Percentiles rank a stretch among this genome's conserved stretches.
phyloP scores from a whole-genome alignment of 2,113 vertebrate species.

The Gnathonemus longibarbis region DNA sequence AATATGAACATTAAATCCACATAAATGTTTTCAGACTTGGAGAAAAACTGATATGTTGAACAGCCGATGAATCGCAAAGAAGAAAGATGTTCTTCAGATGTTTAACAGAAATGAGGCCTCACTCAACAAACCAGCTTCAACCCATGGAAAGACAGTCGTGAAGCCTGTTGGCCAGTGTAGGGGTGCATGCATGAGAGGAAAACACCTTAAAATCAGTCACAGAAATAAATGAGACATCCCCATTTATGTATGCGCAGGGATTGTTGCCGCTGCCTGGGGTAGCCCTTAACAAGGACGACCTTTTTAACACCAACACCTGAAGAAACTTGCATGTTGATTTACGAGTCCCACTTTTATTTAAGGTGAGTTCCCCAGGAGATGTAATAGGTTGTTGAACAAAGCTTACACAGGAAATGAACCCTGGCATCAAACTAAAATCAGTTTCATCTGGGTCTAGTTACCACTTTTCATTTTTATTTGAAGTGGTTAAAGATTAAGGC shows the following conservation, averaged over 20 bases:
- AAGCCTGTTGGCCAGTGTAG: background rate
- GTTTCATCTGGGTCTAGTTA: slow-evolving; percentile 94
- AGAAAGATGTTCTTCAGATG: background rate
- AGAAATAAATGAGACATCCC: background rate
- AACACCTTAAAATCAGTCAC: background rate
- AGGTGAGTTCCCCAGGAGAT: slow-evolving; percentile 83
- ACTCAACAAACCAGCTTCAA: background rate
- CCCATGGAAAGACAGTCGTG: background rate
- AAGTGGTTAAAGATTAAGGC: slow-evolving; percentile 96
- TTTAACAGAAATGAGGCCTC: background rate
- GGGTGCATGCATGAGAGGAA: background rate
- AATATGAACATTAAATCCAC: background rate
- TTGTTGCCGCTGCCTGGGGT: background rate
- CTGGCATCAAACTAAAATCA: slow-evolving; percentile 88
- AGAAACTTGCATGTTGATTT: slow-evolving; percentile 76
- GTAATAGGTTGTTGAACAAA: slow-evolving; percentile 93
- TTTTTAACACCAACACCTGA: slow-evolving; percentile 52
- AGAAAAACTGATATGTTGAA: background rate
- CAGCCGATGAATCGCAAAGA: background rate
- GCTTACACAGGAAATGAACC: slow-evolving; percentile 98
- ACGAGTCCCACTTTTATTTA: slow-evolving; percentile 71
- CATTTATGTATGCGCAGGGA: background rate
- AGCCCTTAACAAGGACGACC: slow-evolving; percentile 25
- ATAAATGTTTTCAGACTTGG: background rate
- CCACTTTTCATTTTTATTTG: slow-evolving; percentile 69